phyloP scores from a whole-genome alignment of 1,140 invertebrate species.

The Kradibia gibbosae region DNA sequence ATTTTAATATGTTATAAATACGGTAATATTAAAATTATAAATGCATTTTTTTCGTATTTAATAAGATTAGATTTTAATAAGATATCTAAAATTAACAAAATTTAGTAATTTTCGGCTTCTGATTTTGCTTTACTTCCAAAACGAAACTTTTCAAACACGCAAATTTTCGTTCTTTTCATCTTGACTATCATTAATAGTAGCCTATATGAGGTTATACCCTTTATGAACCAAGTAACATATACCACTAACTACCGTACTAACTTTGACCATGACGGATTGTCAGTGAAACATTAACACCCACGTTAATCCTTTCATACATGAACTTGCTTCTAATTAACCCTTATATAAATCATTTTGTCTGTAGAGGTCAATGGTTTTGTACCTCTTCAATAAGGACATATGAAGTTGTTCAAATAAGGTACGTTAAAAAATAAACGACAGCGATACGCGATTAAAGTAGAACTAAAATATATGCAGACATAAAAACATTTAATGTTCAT shows the following conservation, averaged over 20 bases:
- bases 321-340: conserved; percentile 26
- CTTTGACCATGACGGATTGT: conserved; percentile 10
- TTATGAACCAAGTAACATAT: not conserved
- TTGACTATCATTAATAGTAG: not conserved
- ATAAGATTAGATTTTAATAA: too few species aligned
- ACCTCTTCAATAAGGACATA: conserved; percentile 17
- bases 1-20: too few species aligned
- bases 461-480: too few species aligned
- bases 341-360: conserved; percentile 18
- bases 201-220: not conserved
- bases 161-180: not conserved
- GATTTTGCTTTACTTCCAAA: not conserved
- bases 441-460: too few species aligned
- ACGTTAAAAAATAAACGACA: not conserved
- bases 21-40: too few species aligned
- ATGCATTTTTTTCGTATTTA: too few species aligned
- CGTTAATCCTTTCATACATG: conserved; percentile 15
- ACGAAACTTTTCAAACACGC: not conserved
- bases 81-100: not conserved
- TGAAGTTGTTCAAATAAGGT: not conserved
- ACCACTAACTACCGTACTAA: conserved; percentile 2
- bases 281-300: conserved; percentile 8
- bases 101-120: not conserved
- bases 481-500: too few species aligned
- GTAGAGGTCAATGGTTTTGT: conserved; percentile 31